Conservation (phyloP, 2,888 invertebrate species). For the Lysandra bellargus region DNA sequence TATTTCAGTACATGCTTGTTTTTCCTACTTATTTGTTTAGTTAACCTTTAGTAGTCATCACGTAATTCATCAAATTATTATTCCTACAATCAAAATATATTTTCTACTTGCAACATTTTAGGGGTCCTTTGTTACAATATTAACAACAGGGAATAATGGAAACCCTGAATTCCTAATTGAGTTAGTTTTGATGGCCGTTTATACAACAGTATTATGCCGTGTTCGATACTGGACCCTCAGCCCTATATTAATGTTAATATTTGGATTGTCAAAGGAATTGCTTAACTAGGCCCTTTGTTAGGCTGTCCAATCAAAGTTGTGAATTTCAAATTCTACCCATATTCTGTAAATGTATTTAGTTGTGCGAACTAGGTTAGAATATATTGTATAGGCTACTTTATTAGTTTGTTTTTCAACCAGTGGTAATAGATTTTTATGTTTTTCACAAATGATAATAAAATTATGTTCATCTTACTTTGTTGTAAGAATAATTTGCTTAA, state of each 20-base stretch:
- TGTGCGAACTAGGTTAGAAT: background rate
- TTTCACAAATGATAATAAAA: no score
- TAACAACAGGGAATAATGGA: slow-evolving; percentile 18
- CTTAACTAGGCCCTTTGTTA: slow-evolving; percentile 12
- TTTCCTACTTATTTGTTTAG: no score
- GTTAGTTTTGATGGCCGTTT: background rate
- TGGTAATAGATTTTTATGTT: background rate
- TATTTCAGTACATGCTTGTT: no score
- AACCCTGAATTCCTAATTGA: slow-evolving; percentile 20
- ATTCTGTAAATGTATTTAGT: background rate
- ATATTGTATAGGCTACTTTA: background rate
- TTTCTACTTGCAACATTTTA: background rate
- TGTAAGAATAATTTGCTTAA: background rate
- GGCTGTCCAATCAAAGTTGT: background rate
- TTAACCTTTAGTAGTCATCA: no score
- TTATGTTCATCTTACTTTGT: background rate
- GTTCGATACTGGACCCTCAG: background rate
- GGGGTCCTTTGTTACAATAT: background rate
- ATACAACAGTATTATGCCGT: background rate
- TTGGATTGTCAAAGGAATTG: slow-evolving; percentile 2
- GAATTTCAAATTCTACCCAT: background rate
- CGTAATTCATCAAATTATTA: no score
- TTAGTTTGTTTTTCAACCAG: background rate
- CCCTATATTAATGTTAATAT: slow-evolving; percentile 5
- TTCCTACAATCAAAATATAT: no score